Conservation (phyloP, 2,113 vertebrate genomes). For the Crotophaga sulcirostris region DNA sequence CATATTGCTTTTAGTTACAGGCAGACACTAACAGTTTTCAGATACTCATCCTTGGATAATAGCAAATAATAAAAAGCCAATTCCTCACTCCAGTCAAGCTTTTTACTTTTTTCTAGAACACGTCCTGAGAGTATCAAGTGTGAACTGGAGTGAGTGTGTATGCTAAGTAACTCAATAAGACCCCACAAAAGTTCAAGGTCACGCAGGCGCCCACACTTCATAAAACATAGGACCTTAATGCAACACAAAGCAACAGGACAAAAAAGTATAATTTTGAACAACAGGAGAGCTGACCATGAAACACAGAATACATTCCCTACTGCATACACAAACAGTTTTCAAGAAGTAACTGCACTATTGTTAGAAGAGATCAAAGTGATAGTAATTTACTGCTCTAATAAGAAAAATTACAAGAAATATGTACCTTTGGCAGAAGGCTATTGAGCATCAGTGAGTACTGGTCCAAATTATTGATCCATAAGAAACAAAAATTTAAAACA, state of each 20-base stretch:
- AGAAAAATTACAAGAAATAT: neutral
- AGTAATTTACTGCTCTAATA: neutral
- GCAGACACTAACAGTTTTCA: neutral
- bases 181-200: neutral
- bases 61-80: neutral
- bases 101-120: neutral
- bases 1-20: neutral
- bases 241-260: neutral
- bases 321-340: neutral
- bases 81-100: neutral
- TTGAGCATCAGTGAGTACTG: fast-evolving
- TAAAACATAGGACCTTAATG: neutral
- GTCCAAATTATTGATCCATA: neutral
- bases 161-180: neutral
- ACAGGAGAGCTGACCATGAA: neutral
- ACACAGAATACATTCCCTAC: neutral
- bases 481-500: neutral
- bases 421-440: neutral
- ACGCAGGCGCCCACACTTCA: neutral
- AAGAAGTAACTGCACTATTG: neutral
- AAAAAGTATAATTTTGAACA: neutral
- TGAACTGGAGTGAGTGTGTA: neutral
- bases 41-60: neutral
- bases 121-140: neutral
- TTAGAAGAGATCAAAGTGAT: neutral